These are phyloP conservation scores for Hippasteria phrygiana DNA, from an alignment of 53 echinoderm and acorn worm genomes.

Conservation along the genomic window DNA sequence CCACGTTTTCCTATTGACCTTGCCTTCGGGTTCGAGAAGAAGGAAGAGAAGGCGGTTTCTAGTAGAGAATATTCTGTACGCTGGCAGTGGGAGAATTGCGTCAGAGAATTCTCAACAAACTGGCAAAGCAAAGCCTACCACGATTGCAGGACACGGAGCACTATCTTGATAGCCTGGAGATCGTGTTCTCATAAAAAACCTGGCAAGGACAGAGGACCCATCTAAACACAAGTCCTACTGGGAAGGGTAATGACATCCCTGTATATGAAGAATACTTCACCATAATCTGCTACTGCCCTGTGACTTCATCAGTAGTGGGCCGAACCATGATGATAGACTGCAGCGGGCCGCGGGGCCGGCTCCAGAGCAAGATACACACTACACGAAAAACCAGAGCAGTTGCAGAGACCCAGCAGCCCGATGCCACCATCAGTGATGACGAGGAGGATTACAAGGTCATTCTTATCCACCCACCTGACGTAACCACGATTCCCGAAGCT, in stretches of 20 bases:
- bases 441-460: too few species aligned
- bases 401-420: too few species aligned
- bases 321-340: too few species aligned
- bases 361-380: too few species aligned
- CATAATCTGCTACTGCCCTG: slow-evolving; percentile 46
- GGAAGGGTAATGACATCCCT: slow-evolving; percentile 27
- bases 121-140: slow-evolving; percentile 29
- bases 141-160: slow-evolving; percentile 1
- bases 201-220: not conserved
- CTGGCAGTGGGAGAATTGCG: slow-evolving; percentile 14
- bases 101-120: not conserved
- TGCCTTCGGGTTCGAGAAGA: not conserved
- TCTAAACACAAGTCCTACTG: slow-evolving; percentile 25
- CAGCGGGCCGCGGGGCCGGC: too few species aligned
- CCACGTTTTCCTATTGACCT: not conserved
- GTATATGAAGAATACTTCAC: slow-evolving; percentile 36
- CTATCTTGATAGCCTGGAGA: slow-evolving; percentile 19
- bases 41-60: not conserved
- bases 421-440: too few species aligned
- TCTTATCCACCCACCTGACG: too few species aligned
- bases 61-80: not conserved
- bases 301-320: slow-evolving; percentile 27
- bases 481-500: too few species aligned
- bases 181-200: slow-evolving; percentile 22
- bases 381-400: too few species aligned